A percentile compares a stretch with the other conserved stretches of the same genome.
phyloP scores from a whole-genome alignment of 2,888 invertebrate genomes.

The Anorthoa munda region DNA sequence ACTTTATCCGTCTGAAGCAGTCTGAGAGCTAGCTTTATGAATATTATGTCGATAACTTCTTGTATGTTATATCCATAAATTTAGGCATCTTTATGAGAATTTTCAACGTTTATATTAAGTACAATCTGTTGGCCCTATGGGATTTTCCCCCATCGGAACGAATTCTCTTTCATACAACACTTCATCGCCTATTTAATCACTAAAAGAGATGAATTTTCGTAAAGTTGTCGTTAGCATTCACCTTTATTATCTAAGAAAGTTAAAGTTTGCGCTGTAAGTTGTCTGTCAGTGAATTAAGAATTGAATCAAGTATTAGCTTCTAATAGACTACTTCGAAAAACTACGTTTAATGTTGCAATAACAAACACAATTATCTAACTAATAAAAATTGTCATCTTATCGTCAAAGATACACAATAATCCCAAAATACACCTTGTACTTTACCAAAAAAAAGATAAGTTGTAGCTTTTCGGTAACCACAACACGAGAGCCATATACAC shows the following conservation, averaged over 20 bases:
- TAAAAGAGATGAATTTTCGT: background rate
- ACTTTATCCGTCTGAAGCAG: slow-evolving; percentile 22
- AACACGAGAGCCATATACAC: background rate
- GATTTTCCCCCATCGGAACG: background rate
- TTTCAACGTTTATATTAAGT: background rate
- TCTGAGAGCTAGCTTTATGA: slow-evolving; percentile 29
- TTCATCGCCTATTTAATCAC: background rate
- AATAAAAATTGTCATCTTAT: no score
- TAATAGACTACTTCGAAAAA: no score
- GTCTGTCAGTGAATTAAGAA: no score
- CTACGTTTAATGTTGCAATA: background rate
- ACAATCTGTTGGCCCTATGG: background rate
- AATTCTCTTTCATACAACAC: background rate
- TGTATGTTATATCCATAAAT: background rate
- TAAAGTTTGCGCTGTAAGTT: background rate
- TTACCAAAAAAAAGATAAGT: background rate
- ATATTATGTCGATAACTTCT: slow-evolving; percentile 42
- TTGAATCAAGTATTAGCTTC: no score
- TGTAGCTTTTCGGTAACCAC: background rate
- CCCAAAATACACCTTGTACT: background rate
- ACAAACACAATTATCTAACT: background rate
- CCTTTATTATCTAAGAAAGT: background rate
- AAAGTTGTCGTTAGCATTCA: background rate
- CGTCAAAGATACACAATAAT: background rate
- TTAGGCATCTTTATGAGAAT: background rate